Conservation (phyloP, 2,113 vertebrate genomes). For the Tetrax tetrax region DNA sequence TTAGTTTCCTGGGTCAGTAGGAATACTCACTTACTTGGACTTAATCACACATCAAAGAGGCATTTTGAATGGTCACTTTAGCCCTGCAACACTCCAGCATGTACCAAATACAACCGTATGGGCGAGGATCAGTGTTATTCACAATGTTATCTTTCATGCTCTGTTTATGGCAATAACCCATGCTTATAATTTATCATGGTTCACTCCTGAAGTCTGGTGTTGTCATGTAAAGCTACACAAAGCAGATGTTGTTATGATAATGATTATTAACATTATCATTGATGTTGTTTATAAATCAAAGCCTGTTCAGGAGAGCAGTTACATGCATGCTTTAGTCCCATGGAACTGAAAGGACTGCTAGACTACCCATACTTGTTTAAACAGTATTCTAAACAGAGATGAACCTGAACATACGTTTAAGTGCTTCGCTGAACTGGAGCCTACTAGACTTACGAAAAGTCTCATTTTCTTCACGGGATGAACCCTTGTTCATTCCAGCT, state of each 20-base stretch:
- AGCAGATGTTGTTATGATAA: conserved; percentile 4
- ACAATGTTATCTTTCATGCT: not conserved
- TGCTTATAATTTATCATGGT: not conserved
- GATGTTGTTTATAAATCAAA: not conserved
- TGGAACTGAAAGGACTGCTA: not conserved
- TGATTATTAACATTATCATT: not conserved
- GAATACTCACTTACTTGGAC: not conserved
- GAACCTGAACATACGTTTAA: not conserved
- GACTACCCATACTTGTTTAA: not conserved
- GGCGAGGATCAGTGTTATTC: not conserved
- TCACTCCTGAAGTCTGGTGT: not conserved
- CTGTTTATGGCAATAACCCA: not conserved
- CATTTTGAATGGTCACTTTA: not conserved
- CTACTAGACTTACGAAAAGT: not conserved
- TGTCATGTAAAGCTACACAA: not conserved
- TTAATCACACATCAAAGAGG: not conserved
- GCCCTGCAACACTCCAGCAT: not conserved
- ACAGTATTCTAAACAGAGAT: not conserved
- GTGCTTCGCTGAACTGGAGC: not conserved
- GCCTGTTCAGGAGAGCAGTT: not conserved
- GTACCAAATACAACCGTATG: not conserved
- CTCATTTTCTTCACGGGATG: not conserved
- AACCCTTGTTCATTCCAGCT: not conserved
- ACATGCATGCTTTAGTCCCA: not conserved
- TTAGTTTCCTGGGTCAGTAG: not conserved